Evolutionary conservation across 2,888 invertebrate genomes (phyloP).

Genomic region (Muscina levida): DNA sequence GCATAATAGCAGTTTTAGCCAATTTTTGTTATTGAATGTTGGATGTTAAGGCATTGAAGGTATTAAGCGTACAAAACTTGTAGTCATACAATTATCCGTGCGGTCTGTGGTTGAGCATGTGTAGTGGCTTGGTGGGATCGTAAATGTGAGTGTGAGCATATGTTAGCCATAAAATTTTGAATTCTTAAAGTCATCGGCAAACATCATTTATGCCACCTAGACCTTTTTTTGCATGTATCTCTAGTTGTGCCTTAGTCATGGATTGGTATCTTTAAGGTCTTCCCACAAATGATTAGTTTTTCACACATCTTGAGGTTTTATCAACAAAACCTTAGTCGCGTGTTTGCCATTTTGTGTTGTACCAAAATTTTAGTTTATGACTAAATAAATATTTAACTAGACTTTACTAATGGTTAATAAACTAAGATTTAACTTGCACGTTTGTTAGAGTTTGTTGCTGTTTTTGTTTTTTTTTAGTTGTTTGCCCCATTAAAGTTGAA

Average conservation of each 20-base stretch:
- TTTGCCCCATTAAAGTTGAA: constrained; percentile 41
- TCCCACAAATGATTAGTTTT: background rate
- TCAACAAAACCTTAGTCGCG: background rate
- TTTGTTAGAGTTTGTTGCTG: too few species aligned
- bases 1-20: constrained; percentile 28
- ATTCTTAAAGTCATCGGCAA: constrained; percentile 25
- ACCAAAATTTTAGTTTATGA: background rate
- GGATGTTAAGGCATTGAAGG: background rate
- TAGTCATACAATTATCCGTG: background rate
- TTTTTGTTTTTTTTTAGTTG: too few species aligned
- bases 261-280: background rate
- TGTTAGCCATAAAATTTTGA: background rate
- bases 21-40: constrained; percentile 33
- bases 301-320: constrained; percentile 20
- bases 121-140: background rate
- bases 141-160: background rate
- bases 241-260: background rate
- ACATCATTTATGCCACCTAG: background rate
- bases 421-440: background rate
- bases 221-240: background rate
- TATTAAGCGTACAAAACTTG: background rate
- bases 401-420: background rate
- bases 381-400: background rate
- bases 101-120: constrained; percentile 1
- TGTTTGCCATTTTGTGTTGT: background rate